Conservation (phyloP, 2,797 vertebrate species). For the Gorsachius magnificus region DNA sequence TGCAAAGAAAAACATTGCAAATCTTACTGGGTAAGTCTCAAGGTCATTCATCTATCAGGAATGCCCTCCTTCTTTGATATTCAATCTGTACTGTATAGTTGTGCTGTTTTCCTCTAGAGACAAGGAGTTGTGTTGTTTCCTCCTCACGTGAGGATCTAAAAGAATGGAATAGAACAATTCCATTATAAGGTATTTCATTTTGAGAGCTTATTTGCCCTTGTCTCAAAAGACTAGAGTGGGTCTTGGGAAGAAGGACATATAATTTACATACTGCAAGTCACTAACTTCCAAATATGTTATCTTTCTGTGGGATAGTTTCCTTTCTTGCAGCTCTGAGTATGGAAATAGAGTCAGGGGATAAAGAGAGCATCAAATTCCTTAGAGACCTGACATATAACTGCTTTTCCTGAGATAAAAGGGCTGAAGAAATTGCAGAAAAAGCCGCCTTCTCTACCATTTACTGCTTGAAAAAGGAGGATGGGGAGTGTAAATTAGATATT, state of each 20-base stretch:
- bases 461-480: neutral
- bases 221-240: neutral
- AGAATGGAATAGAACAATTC: slow-evolving; percentile 8
- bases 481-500: neutral
- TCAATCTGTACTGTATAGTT: neutral
- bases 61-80: neutral
- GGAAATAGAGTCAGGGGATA: neutral
- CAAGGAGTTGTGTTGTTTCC: neutral
- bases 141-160: neutral
- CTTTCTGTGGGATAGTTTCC: neutral
- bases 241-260: neutral
- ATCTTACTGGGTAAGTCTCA: neutral
- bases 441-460: neutral
- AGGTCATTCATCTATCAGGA: slow-evolving; percentile 3
- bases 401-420: neutral
- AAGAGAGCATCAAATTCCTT: neutral
- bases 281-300: neutral
- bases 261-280: neutral
- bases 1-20: neutral
- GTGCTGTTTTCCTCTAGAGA: slow-evolving; percentile 11
- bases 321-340: neutral
- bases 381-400: neutral
- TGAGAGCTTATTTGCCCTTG: neutral
- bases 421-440: neutral
- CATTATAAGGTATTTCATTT: slow-evolving; percentile 20